phyloP scores from a whole-genome alignment of 2,888 invertebrate genomes.

The Cataglyphis altisquamis region DNA sequence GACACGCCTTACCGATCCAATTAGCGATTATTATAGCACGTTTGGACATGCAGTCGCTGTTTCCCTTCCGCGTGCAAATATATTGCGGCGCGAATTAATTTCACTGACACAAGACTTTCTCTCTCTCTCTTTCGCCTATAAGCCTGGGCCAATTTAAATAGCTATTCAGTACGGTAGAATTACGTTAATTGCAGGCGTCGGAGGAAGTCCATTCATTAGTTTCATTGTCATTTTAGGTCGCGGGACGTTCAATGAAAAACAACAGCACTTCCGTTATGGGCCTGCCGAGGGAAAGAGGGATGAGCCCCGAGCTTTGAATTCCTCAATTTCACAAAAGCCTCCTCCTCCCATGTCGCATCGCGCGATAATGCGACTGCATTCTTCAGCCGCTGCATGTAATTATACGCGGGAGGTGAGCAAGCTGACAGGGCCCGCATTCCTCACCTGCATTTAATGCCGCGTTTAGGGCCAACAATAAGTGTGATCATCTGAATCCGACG shows the following conservation, averaged over 20 bases:
- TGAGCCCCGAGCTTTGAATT: slow-evolving; percentile 23
- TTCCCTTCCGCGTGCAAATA: slow-evolving; percentile 45
- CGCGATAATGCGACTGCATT: slow-evolving; percentile 48
- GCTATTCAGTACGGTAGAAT: slow-evolving; percentile 72
- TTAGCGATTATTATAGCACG: slow-evolving; percentile 41
- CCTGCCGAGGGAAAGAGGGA: not conserved
- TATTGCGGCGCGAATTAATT: slow-evolving; percentile 61
- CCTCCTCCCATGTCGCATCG: not conserved
- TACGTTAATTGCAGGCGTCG: slow-evolving; percentile 73
- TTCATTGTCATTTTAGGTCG: slow-evolving; percentile 73
- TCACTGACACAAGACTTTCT: slow-evolving; percentile 40
- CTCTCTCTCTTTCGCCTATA: slow-evolving; percentile 51
- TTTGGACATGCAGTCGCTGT: not conserved
- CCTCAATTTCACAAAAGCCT: slow-evolving; percentile 52
- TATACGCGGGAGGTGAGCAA: slow-evolving; percentile 31
- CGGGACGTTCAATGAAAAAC: slow-evolving; percentile 66
- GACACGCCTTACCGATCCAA: slow-evolving; percentile 47
- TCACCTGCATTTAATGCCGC: slow-evolving; percentile 14
- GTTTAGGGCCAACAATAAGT: slow-evolving; percentile 5
- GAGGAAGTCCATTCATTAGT: slow-evolving; percentile 77
- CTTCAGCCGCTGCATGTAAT: slow-evolving; percentile 47
- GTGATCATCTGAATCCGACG: slow-evolving; percentile 12
- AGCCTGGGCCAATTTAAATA: slow-evolving; percentile 71
- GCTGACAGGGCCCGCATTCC: slow-evolving; percentile 29
- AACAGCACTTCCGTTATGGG: slow-evolving; percentile 64